Evolutionary conservation across 2,888 invertebrate genomes (phyloP), one percentile per base, ranked within the genome.

Genomic region (Drosophila austrosaltans): DNA sequence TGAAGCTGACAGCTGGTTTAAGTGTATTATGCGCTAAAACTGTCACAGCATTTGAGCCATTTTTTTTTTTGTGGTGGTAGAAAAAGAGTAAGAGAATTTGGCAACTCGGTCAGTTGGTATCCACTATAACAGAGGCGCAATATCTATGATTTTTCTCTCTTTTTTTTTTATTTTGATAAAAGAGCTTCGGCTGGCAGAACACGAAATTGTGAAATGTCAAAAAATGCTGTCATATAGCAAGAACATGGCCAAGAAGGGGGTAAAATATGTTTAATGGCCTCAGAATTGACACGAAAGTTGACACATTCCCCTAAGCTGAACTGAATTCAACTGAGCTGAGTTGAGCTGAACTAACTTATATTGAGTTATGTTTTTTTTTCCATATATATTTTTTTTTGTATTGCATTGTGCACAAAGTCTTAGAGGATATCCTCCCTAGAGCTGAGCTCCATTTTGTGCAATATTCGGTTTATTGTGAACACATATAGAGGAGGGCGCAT

Each of bases 251-350:
- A 54, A 39, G 16, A 10, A 44, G 4, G 20, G 12, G 40, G 28
- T 4, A 1, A 48, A 30, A n/a, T 25, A 12, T 6, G 81, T 85
- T 82, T 85, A 83, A 83, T 83, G 79, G 82, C 48, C 73, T 74
- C 67, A 78, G 76, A 78, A 82, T 83, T 80, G 81, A 69, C 78
- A 78, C 66, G 36, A 67, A 75, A 78, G 75, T 76, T 76, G 78
- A 71, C 85, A 81, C 69, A 81, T 72, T 83, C 66, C 48, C 36
- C 57, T 25, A 66, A 60, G 22, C 65, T 60, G 58, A 65, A 60
- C 70, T 42, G 57, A 62, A 62, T 56, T 32, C 56, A 56, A 36
- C 48, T 63, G 40, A 65, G 54, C 39, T 42, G 32, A 60, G 40
- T 56, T 30, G 71, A 69, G 64, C 44, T 69, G 59, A 44, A 69